phyloP scores from a whole-genome alignment of 2,113 vertebrate species.

The Pan troglodytes region NHGRI_mPanTro3-v2.1_pri NC_072408.2:82431501-82432000 shows the following conservation, averaged over 20 bases:
- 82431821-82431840: constrained; percentile 44
- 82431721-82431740: constrained; percentile 33
- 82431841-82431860: constrained; percentile 14
- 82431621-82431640: background rate
- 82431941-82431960: background rate
- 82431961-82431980: background rate
- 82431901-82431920: constrained; percentile 31
- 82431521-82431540: background rate
- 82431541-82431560: background rate
- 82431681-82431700: background rate
- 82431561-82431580: background rate
- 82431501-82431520: background rate
- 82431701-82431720: background rate
- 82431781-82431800: constrained; percentile 35
- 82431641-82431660: background rate
- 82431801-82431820: constrained; percentile 7
- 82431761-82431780: constrained; percentile 59
- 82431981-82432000: constrained; percentile 6
- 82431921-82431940: background rate
- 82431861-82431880: constrained; percentile 48
- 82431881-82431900: background rate
- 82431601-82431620: background rate
- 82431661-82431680: background rate
- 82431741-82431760: constrained; percentile 28
- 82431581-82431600: constrained; percentile 11